Evolutionary conservation across 2,888 invertebrate genomes (phyloP), one percentile per base, ranked within the genome.

Genomic region (Drosophila gaucha): DNA sequence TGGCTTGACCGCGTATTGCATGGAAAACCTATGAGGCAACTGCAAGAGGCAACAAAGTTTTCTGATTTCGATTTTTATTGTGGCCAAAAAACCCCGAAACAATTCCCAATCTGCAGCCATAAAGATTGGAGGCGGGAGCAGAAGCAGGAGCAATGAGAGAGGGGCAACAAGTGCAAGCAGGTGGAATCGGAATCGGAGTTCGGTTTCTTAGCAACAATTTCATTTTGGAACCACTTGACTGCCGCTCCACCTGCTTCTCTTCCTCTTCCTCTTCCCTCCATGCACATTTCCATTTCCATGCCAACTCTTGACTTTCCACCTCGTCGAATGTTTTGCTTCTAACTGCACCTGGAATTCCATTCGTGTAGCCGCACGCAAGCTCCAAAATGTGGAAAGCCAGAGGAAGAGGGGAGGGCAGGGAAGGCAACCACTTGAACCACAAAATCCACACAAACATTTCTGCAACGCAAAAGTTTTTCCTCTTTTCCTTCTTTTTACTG

Each of bases 161-260:
- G 16, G 2, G n/a, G 39, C 8, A 20, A 14, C 28, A 31, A 33
- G 36, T 47, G 72, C 60, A 47, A 70, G 65, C 46, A 26, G 47
- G 30, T 49, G 59, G 41, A 58, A 47, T n/a, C n/a, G n/a, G n/a
- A n/a, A n/a, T 33, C 44, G 46, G 33, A 49, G 38, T 14, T 59
- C 3, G 35, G 77, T 80, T 86, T 76, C 82, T 80, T 86, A 82
- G 82, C 89, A 89, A 84, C 89, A 88, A 69, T 80, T 87, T 78
- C 78, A 80, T 62, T 77, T 84, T 56, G 49, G 46, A 54, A 49
- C 41, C 72, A 74, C 86, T 86, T 69, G 59, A 74, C 57, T 63
- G 59, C 57, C 56, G 44, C 54, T 51, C 55, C 55, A 54, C 49
- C 65, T 66, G 49, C 46, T n/a, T n/a, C 65, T 47, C 28, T 51